Evolutionary conservation across 37 sponge, comb jelly and placozoan species (phyloP), one percentile per base, ranked within the genome.

Genomic region (Amphimedon queenslandica): DNA sequence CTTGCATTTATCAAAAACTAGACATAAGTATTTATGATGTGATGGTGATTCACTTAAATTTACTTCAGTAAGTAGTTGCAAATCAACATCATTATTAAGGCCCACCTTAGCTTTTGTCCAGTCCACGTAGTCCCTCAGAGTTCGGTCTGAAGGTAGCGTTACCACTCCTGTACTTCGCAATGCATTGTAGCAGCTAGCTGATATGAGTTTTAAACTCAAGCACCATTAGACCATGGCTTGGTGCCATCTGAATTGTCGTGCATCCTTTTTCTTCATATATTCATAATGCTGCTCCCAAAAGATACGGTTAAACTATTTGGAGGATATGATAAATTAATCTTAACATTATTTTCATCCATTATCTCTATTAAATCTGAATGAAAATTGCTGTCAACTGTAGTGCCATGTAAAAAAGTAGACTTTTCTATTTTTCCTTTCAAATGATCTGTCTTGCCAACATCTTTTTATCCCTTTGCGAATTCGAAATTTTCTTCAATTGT

Each of bases 261-360:
- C 21, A 43, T 83, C 67, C 64, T 70, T 83, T 29, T 37, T 29
- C 32, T 71, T 37, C 55, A 72, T 30, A 55, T 73, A 65, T 43
- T 81, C 27, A 11, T 77, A 69, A 33, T 83, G 84, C 57, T 83
- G 42, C 25, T 76, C 72, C 84, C 84, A 83, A 36, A 83, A 83
- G 16, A 77, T 16, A n/a, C 77, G 58, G 25, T 65, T 61, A 70
- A 83, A 83, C 4, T 68, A 73, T 57, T 72, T 42, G 75, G 77
- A 38, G 73, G 37, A 74, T 76, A 71, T 55, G 43, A 55, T 42
- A 72, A 33, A 41, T 27, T 43, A 1, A 83, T 41, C n/a, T 37
- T 64, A 60, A 16, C 65, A 32, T 67, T 37, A 35, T 65, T 42
- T 29, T 51, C 43, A 39, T 47, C 28, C 82, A 81, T 81, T 3